These are phyloP conservation scores for Lithophane socia DNA, from an alignment of 2,888 invertebrate species.

Conservation along the genomic window DNA sequence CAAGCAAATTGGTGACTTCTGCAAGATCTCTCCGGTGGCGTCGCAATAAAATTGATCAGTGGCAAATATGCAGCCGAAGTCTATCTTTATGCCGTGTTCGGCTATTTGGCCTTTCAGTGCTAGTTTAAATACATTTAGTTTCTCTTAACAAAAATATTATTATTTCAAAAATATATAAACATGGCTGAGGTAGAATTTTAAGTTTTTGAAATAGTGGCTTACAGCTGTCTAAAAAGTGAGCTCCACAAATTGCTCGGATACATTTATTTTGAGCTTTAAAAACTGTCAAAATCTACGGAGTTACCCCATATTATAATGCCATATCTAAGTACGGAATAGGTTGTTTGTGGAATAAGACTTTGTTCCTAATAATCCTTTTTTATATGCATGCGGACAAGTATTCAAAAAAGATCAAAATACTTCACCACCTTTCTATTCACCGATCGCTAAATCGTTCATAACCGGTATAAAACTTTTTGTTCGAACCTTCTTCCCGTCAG, in stretches of 20 bases:
- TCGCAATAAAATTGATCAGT: background rate
- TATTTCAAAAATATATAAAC: background rate
- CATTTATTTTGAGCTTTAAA: no score
- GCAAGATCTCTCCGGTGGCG: background rate
- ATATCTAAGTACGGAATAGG: background rate
- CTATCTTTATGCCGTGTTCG: background rate
- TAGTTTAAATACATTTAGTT: constrained; percentile 6
- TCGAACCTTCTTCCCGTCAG: constrained; percentile 52
- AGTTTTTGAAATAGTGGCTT: background rate
- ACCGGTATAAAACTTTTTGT: constrained; percentile 23
- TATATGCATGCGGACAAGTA: no score
- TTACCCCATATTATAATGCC: background rate
- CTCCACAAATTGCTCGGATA: no score
- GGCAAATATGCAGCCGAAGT: background rate
- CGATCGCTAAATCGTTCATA: constrained; percentile 19
- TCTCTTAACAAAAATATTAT: background rate
- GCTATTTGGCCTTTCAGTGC: background rate
- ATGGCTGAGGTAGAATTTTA: background rate
- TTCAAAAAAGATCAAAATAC: background rate
- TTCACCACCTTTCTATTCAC: constrained; percentile 33
- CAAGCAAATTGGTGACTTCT: background rate
- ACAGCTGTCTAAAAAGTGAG: background rate
- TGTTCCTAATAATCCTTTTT: no score
- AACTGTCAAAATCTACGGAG: background rate
- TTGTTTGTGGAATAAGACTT: no score